Conservation (phyloP, 2,888 invertebrate species). For the Rhodophaea formosa region DNA sequence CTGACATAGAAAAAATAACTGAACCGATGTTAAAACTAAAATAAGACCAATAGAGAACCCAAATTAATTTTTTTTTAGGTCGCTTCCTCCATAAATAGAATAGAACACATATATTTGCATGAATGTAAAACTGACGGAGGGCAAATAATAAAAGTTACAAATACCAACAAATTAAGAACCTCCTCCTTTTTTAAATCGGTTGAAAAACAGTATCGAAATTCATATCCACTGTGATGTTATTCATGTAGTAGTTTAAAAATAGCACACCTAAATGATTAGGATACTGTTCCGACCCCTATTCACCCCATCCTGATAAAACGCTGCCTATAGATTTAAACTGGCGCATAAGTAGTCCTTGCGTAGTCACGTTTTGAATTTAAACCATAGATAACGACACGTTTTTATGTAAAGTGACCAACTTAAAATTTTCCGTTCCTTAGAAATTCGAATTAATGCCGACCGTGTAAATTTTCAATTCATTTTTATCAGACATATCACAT, state of each 20-base stretch:
- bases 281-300: constrained; percentile 8
- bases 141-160: too few relatives aligned
- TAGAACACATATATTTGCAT: too few relatives aligned
- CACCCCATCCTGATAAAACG: constrained; percentile 9
- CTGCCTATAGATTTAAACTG: constrained; percentile 13
- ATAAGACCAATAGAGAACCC: too few relatives aligned
- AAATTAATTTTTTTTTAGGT: too few relatives aligned
- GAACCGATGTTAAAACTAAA: too few relatives aligned
- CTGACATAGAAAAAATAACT: too few relatives aligned
- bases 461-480: background rate
- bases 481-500: background rate
- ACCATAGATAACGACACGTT: constrained; percentile 16
- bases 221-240: too few relatives aligned
- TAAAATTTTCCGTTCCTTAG: constrained; percentile 15
- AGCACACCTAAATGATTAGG: background rate
- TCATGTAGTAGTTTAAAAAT: background rate
- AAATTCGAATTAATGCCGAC: constrained; percentile 7
- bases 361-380: constrained; percentile 19
- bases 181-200: too few relatives aligned
- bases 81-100: too few relatives aligned
- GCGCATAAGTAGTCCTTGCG: constrained; percentile 16
- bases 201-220: too few relatives aligned
- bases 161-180: too few relatives aligned
- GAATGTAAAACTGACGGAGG: too few relatives aligned
- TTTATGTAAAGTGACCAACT: constrained; percentile 15